Evolutionary conservation across 2,797 vertebrate genomes (phyloP).

Genomic region (Catharus ustulatus): DNA sequence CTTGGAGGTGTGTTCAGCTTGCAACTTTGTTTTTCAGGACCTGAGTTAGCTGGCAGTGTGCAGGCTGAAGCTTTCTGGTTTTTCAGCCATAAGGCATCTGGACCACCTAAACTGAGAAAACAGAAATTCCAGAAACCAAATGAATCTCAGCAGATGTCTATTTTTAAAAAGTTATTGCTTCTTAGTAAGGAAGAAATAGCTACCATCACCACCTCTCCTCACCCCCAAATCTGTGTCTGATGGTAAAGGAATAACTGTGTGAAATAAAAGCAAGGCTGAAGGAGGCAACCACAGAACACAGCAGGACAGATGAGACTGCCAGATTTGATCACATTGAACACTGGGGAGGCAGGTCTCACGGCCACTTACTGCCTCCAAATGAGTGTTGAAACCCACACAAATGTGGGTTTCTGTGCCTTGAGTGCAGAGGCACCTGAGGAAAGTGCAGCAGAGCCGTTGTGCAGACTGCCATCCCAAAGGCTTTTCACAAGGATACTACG

Average conservation of each 20-base stretch:
- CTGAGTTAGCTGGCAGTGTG: background rate
- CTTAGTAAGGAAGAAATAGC: background rate
- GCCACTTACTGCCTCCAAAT: background rate
- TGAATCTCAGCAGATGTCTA: background rate
- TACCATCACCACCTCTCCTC: background rate
- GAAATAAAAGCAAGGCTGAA: background rate
- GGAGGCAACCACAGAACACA: background rate
- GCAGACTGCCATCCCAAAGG: background rate
- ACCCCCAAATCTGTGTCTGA: background rate
- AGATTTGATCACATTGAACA: background rate
- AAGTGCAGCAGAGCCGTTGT: background rate
- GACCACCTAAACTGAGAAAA: background rate
- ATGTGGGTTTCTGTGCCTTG: background rate
- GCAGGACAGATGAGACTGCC: background rate
- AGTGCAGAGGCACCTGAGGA: background rate
- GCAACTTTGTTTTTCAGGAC: background rate
- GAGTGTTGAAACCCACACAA: background rate
- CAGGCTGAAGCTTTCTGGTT: background rate
- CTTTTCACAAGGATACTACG: background rate
- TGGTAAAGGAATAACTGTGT: background rate
- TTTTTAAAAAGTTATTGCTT: background rate
- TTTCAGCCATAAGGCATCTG: background rate
- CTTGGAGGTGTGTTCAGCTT: background rate
- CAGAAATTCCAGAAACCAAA: background rate
- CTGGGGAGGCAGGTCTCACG: accelerated